phyloP scores from a whole-genome alignment of 2,113 vertebrate genomes.

The Vulpes vulpes region DNA sequence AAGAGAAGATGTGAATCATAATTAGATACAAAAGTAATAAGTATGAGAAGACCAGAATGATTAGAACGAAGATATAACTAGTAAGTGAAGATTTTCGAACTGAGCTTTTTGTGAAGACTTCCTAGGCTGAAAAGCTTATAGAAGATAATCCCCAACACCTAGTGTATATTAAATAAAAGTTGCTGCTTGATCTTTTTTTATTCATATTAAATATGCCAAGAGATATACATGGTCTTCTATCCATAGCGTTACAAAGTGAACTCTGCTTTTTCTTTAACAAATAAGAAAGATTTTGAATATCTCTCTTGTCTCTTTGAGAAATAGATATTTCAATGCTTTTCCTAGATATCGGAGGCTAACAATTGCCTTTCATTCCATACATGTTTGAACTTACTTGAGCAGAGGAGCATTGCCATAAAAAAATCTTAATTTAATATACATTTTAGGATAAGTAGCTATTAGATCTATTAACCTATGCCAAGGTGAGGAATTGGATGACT shows the following conservation, averaged over 20 bases:
- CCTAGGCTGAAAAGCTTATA: background rate
- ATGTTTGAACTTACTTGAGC: slow-evolving; percentile 3
- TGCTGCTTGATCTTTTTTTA: background rate
- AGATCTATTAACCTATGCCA: slow-evolving; percentile 5
- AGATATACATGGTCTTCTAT: background rate
- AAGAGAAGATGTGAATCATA: background rate
- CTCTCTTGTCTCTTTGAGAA: slow-evolving; percentile 50
- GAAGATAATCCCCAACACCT: slow-evolving; percentile 9
- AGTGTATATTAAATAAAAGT: slow-evolving; percentile 41
- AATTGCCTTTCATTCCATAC: background rate
- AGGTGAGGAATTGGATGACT: background rate
- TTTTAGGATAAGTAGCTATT: slow-evolving; percentile 9
- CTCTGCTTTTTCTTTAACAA: slow-evolving; percentile 41
- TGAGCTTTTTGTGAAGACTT: background rate
- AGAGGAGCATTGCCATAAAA: background rate
- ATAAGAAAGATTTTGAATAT: background rate
- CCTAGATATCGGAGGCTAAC: background rate
- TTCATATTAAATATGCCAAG: slow-evolving; percentile 44
- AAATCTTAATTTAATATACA: slow-evolving; percentile 53
- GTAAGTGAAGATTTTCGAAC: background rate
- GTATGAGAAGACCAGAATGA: background rate
- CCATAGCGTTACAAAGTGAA: background rate
- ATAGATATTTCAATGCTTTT: background rate
- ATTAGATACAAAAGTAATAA: slow-evolving; percentile 10
- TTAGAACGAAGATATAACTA: slow-evolving; percentile 36